Percentiles rank a stretch among this genome's conserved stretches.
Evolutionary conservation across 2,113 vertebrate species (phyloP).

Genomic region (Prunella fulvescens): DNA sequence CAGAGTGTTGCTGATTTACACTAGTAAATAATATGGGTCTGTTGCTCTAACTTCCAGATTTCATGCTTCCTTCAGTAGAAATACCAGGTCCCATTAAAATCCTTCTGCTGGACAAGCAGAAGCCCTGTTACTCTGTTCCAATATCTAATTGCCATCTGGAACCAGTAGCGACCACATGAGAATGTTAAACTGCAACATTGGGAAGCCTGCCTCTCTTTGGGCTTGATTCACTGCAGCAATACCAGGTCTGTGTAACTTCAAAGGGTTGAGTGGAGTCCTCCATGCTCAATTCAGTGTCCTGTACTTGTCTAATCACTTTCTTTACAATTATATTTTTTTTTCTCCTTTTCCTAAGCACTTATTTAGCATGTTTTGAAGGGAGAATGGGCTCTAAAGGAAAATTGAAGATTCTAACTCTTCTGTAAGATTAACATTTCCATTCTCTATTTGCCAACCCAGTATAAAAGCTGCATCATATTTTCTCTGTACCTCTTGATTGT

Average conservation of each 20-base stretch:
- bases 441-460: not conserved
- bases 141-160: constrained; percentile 55
- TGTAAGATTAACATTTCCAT: not conserved
- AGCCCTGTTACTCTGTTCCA: not conserved
- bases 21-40: not conserved
- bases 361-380: not conserved
- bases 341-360: not conserved
- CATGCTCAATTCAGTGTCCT: not conserved
- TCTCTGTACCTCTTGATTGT: not conserved
- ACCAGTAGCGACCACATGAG: not conserved
- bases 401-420: not conserved
- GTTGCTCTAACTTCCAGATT: not conserved
- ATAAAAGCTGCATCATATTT: not conserved
- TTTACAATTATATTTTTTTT: not conserved
- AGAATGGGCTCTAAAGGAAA: not conserved
- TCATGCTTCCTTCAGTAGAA: constrained; percentile 14
- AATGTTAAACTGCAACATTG: not conserved
- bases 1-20: not conserved
- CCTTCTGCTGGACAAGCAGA: constrained; percentile 22
- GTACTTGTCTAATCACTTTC: not conserved
- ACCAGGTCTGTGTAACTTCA: not conserved
- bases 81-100: constrained; percentile 33
- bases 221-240: not conserved
- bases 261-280: not conserved
- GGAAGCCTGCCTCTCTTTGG: not conserved